These are phyloP conservation scores for Eumacrocentrus americanus DNA, from an alignment of 2,888 invertebrate species.

Conservation along the genomic window DNA sequence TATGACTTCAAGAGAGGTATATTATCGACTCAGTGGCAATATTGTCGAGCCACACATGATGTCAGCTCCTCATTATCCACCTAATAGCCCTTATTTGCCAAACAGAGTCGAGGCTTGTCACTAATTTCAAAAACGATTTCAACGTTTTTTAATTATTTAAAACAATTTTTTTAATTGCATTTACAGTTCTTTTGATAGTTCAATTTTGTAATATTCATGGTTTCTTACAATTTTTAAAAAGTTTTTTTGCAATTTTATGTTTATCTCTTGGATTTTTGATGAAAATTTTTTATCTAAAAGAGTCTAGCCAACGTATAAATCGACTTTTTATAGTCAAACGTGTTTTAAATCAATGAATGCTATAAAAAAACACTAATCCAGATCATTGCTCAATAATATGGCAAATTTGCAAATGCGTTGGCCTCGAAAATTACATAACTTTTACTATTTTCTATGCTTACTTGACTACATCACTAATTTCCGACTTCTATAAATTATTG, in stretches of 20 bases:
- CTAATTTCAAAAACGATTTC: conserved; percentile 16
- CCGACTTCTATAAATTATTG: background rate
- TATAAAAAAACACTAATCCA: too few relatives aligned
- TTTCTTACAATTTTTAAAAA: too few relatives aligned
- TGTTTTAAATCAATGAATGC: too few relatives aligned
- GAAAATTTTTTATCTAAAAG: background rate
- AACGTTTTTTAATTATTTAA: background rate
- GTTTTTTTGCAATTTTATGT: background rate
- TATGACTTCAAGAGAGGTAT: conserved; percentile 40
- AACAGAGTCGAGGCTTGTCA: conserved; percentile 31
- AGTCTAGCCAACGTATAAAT: too few relatives aligned
- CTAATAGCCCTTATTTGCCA: background rate
- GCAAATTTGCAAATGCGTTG: too few relatives aligned
- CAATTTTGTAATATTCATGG: too few relatives aligned
- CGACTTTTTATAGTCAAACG: too few relatives aligned
- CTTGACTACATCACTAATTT: too few relatives aligned
- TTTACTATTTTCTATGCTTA: too few relatives aligned
- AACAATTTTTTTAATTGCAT: conserved; percentile 26
- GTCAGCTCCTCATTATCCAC: background rate
- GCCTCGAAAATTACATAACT: too few relatives aligned
- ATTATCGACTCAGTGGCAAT: conserved; percentile 33
- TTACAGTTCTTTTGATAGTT: too few relatives aligned
- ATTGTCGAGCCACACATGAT: background rate
- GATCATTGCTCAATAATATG: too few relatives aligned
- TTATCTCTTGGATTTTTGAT: background rate